Base-by-base conservation (phyloP, 2,797 vertebrate species). In the Balearica regulorum region DNA sequence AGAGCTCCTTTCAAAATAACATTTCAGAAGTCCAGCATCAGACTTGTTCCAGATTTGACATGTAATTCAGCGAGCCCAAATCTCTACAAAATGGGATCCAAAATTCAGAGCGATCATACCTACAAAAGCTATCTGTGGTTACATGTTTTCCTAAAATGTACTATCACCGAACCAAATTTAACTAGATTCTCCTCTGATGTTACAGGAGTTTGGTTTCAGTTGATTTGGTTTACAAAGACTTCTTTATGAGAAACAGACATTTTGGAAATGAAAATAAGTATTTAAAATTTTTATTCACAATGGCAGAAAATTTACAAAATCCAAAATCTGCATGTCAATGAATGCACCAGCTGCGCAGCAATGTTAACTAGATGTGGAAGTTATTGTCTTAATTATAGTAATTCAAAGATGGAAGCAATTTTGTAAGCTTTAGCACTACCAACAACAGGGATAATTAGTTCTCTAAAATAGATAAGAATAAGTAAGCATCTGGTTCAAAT, bases 331-430 rank as follows among this genome's bases (percentile, higher is more conserved):
- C 97, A 96, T 97, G 92, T 97, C 97, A 97, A 98, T 98, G 97
- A 97, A 93, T 93, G 93, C 96, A 93, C 90, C 98, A 98, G 98
- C 98, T 98, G 98, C 77, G 14, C 83, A 96, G 95, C 96, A 94
- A 95, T 71, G 96, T 85, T 95, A 97, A 95, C 92, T 97, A 92
- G 96, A 97, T 96, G 97, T 94, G 97, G 97, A 98, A 97, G 97
- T 97, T 98, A 97, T 93, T 84, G 92, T 95, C 93, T 97, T 98
- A 98, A 98, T 98, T 98, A 98, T 97, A 97, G 97, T 98, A 98
- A 98, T 98, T 98, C 96, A 96, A 97, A 96, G 95, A 96, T 97
- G 97, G 97, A 98, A 98, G 96, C 94, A 94, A 97, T 97, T 98
- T 95, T 88, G 79, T 91, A 93, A 97, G 96, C 96, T 97, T 89